phyloP scores from a whole-genome alignment of 2,113 vertebrate genomes.

The Nothobranchius furzeri region DNA sequence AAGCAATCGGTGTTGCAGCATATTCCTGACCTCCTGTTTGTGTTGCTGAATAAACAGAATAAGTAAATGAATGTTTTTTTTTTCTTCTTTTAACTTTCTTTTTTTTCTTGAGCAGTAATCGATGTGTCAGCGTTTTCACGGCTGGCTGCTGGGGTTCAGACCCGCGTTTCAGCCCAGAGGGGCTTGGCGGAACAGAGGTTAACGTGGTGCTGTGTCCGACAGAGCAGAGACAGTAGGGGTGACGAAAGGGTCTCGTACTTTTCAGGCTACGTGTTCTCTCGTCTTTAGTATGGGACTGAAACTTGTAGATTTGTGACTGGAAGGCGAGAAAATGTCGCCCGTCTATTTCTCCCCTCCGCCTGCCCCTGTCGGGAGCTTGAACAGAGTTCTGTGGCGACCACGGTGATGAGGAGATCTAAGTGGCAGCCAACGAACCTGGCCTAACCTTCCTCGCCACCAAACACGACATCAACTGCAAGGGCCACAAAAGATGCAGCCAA shows the following conservation, averaged over 20 bases:
- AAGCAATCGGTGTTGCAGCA: constrained; percentile 62
- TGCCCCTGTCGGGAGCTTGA: constrained; percentile 26
- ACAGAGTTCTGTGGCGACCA: constrained; percentile 27
- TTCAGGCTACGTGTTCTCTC: constrained; percentile 29
- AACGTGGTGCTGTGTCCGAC: constrained; percentile 35
- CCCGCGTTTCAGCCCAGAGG: constrained; percentile 30
- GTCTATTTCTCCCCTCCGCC: neutral
- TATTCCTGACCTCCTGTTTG: constrained; percentile 71
- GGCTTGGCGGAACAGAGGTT: constrained; percentile 46
- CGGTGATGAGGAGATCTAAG: constrained; percentile 45
- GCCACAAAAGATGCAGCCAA: constrained; percentile 25
- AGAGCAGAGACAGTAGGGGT: constrained; percentile 17
- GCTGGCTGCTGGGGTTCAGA: constrained; percentile 63
- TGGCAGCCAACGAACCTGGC: constrained; percentile 35
- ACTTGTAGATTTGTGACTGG: constrained; percentile 33
- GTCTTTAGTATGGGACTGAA: constrained; percentile 34
- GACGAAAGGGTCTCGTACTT: constrained; percentile 37
- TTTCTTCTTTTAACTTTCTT: neutral
- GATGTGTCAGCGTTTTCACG: constrained; percentile 76
- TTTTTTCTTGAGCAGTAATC: constrained; percentile 45
- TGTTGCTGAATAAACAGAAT: constrained; percentile 77
- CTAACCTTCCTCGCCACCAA: constrained; percentile 25
- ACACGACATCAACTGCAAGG: constrained; percentile 51
- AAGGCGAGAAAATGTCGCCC: constrained; percentile 2
- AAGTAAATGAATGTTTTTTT: constrained; percentile 70